Percentiles rank a stretch among this genome's conserved stretches.
phyloP scores from a whole-genome alignment of 1,140 invertebrate species.

The Brachionus plicatilis region DNA sequence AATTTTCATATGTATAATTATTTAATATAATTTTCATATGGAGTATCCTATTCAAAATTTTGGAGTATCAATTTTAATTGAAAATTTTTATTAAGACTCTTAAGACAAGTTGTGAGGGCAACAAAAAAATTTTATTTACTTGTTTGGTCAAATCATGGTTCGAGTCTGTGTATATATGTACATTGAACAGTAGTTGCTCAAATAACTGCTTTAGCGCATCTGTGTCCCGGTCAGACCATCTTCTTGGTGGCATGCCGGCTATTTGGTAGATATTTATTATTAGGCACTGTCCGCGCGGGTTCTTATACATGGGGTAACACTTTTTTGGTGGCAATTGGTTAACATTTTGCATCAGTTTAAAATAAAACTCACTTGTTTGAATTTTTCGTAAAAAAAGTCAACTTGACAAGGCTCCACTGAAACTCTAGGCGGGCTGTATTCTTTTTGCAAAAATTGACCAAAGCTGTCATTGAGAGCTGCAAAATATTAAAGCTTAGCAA shows the following conservation, averaged over 20 bases:
- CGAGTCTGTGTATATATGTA: slow-evolving; percentile 24
- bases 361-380: slow-evolving; percentile 17
- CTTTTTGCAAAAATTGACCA: background rate
- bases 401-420: slow-evolving; percentile 23
- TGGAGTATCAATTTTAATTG: too few relatives aligned
- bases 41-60: too few relatives aligned
- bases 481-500: background rate
- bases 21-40: too few relatives aligned
- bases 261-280: slow-evolving; percentile 40
- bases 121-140: background rate
- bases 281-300: slow-evolving; percentile 29
- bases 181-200: background rate
- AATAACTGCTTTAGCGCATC: slow-evolving; percentile 14
- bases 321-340: background rate
- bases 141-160: background rate
- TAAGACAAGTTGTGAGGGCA: too few relatives aligned
- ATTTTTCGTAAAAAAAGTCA: slow-evolving; percentile 38
- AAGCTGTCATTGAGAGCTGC: background rate
- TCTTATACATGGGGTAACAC: slow-evolving; percentile 40
- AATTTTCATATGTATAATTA: too few relatives aligned
- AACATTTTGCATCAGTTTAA: background rate
- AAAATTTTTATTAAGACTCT: too few relatives aligned
- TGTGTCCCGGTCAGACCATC: slow-evolving; percentile 35
- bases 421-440: background rate
- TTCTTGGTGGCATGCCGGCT: slow-evolving; percentile 6